A percentile compares a stretch with the other conserved stretches of the same genome.
Conservation (phyloP, 2,113 vertebrate species). For the Calcarius ornatus region DNA sequence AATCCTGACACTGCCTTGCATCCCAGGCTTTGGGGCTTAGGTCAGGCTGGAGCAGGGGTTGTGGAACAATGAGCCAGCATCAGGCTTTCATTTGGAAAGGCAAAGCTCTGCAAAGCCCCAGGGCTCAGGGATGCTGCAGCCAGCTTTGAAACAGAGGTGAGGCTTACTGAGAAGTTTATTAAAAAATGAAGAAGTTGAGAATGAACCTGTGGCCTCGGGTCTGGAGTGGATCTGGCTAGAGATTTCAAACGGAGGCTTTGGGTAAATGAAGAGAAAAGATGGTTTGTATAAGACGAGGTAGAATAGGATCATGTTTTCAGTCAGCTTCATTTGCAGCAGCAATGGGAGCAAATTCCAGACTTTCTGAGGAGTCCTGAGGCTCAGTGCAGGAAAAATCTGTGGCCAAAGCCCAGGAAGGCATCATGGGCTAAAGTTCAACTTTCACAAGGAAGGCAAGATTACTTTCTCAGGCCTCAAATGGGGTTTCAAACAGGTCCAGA, state of each 20-base stretch:
- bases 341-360: background rate
- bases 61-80: background rate
- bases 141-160: conserved; percentile 1
- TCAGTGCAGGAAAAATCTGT: background rate
- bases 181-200: background rate
- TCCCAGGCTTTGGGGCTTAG: conserved; percentile 57
- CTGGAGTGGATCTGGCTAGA: background rate
- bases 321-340: background rate
- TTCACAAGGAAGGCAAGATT: background rate
- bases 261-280: background rate
- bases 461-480: background rate
- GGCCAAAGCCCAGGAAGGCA: background rate
- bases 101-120: background rate
- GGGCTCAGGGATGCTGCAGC: background rate
- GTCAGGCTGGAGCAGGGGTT: background rate
- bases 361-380: background rate
- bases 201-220: background rate
- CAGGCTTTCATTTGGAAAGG: conserved; percentile 19
- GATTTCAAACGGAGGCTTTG: background rate
- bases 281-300: background rate
- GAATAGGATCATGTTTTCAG: background rate
- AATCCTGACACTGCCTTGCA: conserved; percentile 62
- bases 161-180: background rate
- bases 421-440: background rate
- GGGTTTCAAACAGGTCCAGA: background rate